Percentiles rank a stretch among this genome's conserved stretches.
Conservation (phyloP, 1,140 invertebrate species). For the Dufourea novaeangliae region DNA sequence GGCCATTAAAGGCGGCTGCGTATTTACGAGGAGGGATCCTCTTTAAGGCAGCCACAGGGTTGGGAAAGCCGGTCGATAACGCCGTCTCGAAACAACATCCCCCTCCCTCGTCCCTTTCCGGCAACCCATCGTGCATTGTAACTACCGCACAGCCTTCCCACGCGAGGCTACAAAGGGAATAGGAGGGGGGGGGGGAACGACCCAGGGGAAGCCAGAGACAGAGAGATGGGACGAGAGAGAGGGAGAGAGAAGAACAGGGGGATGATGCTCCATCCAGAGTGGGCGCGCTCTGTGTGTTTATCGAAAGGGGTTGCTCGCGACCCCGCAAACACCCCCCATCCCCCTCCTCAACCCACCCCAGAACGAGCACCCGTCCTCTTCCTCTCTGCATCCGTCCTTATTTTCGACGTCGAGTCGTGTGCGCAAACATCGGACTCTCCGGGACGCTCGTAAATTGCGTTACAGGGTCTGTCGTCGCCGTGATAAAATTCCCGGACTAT, state of each 20-base stretch:
- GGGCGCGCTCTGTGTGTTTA: too few relatives aligned
- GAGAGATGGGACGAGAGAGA: conserved; percentile 1
- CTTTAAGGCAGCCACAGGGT: conserved; percentile 70
- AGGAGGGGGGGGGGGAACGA: too few relatives aligned
- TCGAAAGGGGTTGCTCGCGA: conserved; percentile 58
- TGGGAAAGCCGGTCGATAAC: conserved; percentile 72
- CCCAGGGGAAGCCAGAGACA: not conserved
- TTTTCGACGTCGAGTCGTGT: not conserved
- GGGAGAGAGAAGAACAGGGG: not conserved
- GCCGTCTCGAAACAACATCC: conserved; percentile 74
- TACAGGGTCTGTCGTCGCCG: not conserved
- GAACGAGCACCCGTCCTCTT: too few relatives aligned
- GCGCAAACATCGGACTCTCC: conserved; percentile 16
- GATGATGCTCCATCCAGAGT: conserved; percentile 15
- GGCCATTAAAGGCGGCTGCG: conserved; percentile 51
- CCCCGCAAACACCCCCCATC: conserved; percentile 49
- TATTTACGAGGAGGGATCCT: conserved; percentile 57
- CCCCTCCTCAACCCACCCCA: too few relatives aligned
- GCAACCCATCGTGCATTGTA: conserved; percentile 56
- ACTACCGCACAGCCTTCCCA: conserved; percentile 54
- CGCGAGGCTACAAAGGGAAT: too few relatives aligned
- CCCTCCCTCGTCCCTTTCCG: conserved; percentile 44
- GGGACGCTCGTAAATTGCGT: conserved; percentile 25
- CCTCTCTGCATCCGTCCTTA: conserved; percentile 2
- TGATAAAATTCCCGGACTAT: conserved; percentile 3